Percentiles rank a stretch among this genome's conserved stretches.
Conservation (phyloP, 2,888 invertebrate genomes). For the Therioaphis trifolii region DNA sequence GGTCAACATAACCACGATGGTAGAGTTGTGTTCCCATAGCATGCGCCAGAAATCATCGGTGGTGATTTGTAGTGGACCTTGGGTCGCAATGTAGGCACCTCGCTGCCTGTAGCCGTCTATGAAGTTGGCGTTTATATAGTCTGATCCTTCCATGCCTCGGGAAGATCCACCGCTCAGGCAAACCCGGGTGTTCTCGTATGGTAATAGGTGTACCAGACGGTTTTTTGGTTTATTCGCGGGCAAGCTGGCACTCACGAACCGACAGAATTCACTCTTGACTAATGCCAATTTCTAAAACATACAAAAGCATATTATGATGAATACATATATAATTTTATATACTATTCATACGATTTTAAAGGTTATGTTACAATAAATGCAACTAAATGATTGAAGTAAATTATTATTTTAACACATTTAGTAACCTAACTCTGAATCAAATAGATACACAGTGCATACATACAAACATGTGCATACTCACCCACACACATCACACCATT, state of each 20-base stretch:
- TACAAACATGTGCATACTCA: too few relatives aligned
- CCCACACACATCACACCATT: too few relatives aligned
- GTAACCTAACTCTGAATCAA: too few relatives aligned
- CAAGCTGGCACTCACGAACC: constrained; percentile 95
- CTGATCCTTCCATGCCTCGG: constrained; percentile 86
- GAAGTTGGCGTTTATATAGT: constrained; percentile 98
- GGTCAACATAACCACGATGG: constrained; percentile 98
- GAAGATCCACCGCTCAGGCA: constrained; percentile 84
- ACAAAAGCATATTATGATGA: background rate
- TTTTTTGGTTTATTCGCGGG: constrained; percentile 99
- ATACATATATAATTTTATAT: too few relatives aligned
- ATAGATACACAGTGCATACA: too few relatives aligned
- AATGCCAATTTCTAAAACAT: constrained; percentile 81
- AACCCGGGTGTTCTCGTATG: constrained; percentile 94
- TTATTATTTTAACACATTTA: too few relatives aligned
- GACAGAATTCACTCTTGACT: constrained; percentile 87
- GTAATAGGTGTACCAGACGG: constrained; percentile 95
- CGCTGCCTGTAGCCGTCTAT: constrained; percentile 86
- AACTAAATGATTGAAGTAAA: too few relatives aligned
- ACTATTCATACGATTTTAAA: too few relatives aligned
- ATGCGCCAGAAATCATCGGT: constrained; percentile 99
- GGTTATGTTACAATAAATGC: too few relatives aligned
- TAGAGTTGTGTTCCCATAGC: constrained; percentile 99
- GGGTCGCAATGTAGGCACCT: constrained; percentile 97
- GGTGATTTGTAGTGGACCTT: constrained; percentile 96